Conservation (phyloP, 2,888 invertebrate species). For the Beris chalybata region DNA sequence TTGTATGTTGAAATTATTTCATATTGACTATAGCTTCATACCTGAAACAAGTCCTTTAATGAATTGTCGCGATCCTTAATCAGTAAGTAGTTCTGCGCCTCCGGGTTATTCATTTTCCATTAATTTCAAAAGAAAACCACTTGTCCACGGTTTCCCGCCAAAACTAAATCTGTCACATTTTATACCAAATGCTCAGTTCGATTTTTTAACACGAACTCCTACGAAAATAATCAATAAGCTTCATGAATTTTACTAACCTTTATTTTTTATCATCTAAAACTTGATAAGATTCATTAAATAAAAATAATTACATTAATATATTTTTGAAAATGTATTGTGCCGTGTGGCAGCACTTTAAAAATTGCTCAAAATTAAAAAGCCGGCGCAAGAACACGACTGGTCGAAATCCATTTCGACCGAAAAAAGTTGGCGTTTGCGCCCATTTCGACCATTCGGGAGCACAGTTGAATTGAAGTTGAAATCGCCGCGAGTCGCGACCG, state of each 20-base stretch:
- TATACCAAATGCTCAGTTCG: no score
- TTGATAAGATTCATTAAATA: no score
- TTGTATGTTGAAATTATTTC: no score
- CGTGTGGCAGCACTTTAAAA: neutral
- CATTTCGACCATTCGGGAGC: constrained; percentile 16
- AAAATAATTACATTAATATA: no score
- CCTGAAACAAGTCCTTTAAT: constrained; percentile 35
- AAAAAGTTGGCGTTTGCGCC: neutral
- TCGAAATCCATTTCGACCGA: neutral
- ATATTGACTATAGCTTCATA: constrained; percentile 1
- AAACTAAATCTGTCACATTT: no score
- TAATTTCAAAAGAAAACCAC: no score
- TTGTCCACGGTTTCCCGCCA: no score
- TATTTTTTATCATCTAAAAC: no score
- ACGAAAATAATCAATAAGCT: no score
- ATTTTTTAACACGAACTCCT: no score
- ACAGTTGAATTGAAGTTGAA: neutral
- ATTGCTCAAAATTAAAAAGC: neutral
- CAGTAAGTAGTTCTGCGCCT: constrained; percentile 33
- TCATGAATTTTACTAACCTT: no score
- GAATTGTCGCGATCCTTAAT: constrained; percentile 26
- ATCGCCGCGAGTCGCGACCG: constrained; percentile 24
- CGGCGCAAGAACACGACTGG: neutral
- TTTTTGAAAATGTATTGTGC: neutral
- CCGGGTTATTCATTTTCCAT: no score